These are phyloP conservation scores for Chloromyia formosa DNA, from an alignment of 2,888 invertebrate genomes.

Conservation along the genomic window DNA sequence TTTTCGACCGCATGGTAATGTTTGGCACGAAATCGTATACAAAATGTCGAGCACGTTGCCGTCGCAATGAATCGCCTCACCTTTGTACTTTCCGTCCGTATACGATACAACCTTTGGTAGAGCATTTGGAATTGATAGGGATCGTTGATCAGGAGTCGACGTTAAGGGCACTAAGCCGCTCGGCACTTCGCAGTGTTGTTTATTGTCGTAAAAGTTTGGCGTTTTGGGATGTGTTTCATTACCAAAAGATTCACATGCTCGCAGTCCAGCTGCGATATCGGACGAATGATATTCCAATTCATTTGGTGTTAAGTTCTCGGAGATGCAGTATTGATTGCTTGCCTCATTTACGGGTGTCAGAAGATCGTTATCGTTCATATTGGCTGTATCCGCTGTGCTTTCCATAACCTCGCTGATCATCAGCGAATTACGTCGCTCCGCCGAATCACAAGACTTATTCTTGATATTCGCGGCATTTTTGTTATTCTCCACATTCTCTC, in stretches of 20 bases:
- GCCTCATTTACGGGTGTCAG: conserved; percentile 53
- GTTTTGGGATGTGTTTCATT: conserved; percentile 10
- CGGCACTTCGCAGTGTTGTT: conserved; percentile 6
- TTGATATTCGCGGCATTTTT: conserved; percentile 48
- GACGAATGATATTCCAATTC: conserved; percentile 30
- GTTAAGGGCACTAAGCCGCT: conserved; percentile 40
- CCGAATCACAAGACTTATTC: conserved; percentile 12
- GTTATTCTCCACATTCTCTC: conserved; percentile 49
- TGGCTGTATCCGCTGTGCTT: conserved; percentile 24
- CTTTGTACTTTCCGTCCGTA: conserved; percentile 54
- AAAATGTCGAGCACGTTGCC: conserved; percentile 55
- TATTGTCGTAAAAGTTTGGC: conserved; percentile 12
- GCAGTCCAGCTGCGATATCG: conserved; percentile 36
- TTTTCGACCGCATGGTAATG: conserved; percentile 65
- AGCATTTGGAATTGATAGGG: conserved; percentile 30
- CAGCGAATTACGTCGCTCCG: conserved; percentile 43
- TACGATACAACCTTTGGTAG: conserved; percentile 47
- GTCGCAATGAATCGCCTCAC: conserved; percentile 55
- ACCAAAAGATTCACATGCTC: conserved; percentile 16
- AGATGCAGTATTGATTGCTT: conserved; percentile 44
- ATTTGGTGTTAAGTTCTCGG: conserved; percentile 27
- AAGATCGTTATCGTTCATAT: conserved; percentile 49
- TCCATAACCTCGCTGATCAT: conserved; percentile 43
- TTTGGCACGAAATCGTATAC: conserved; percentile 68
- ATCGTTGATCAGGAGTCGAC: conserved; percentile 50